Evolutionary conservation across 2,113 vertebrate genomes (phyloP), one percentile per base, ranked within the genome.

Genomic region (Nannobrachium achirus): DNA sequence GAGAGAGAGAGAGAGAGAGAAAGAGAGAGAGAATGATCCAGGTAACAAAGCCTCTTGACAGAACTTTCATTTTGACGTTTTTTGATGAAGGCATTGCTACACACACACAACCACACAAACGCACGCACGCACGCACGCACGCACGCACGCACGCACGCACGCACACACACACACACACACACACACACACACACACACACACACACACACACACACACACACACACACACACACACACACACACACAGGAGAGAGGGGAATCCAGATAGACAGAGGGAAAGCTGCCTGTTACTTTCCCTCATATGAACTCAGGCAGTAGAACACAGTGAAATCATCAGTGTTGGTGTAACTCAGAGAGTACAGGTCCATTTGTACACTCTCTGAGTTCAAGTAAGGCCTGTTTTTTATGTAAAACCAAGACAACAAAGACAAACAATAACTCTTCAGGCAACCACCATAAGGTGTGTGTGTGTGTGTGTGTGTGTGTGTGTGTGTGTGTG

Each of bases 41-140:
- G 48, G 79, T 73, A 63, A 72, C 8, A 8, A 66, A 80, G 70
- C 57, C 64, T 68, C 82, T 55, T 68, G 79, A 69, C 63, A 67
- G 83, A 86, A 80, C 67, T 80, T 83, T 85, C 69, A 69, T 76
- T 83, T 86, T 88, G 85, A 89, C 85, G 69, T 85, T 73, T 88
- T 91, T 89, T 91, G 89, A 90, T 86, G 81, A 83, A 76, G 75
- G 78, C 82, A 82, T 82, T 88, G 86, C 51, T 58, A 73, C 60
- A 66, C 49, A 49, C 41, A 10, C 38, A 25, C 48, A 41, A 7
- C 7, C 56, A 63, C 63, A 20, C 8, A 51, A n/a, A 56, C 19
- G 18, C 8, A 38, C 6, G 33, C 56, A 16, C 25, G 25, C 25
- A 25, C 25, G 25, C 25, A 25, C 25, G 4, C 25, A 4, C 4